Evolutionary conservation across 2,797 vertebrate genomes (phyloP).

Genomic region (Eulemur coronatus): DNA sequence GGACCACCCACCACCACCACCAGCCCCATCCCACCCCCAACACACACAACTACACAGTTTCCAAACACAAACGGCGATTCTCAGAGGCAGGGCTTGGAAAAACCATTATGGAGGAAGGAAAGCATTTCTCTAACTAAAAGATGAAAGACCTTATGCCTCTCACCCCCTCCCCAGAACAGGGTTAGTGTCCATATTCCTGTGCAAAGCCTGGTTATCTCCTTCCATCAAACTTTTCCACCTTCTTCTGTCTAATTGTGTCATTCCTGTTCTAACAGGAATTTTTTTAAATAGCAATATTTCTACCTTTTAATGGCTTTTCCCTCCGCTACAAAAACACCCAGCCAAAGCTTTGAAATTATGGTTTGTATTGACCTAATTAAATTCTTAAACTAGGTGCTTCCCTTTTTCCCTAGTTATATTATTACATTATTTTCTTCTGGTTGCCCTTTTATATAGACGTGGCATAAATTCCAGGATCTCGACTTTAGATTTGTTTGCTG

Average conservation of each 20-base stretch:
- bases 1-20: not conserved
- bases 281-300: not conserved
- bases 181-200: not conserved
- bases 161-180: not conserved
- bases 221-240: not conserved
- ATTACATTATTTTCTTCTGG: slow-evolving; percentile 50
- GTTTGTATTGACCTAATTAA: slow-evolving; percentile 66
- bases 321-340: not conserved
- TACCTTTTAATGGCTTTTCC: not conserved
- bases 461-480: slow-evolving; percentile 42
- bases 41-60: not conserved
- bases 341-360: slow-evolving; percentile 41
- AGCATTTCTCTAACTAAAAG: not conserved
- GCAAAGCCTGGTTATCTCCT: not conserved
- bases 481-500: slow-evolving; percentile 48
- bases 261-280: not conserved
- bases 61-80: not conserved
- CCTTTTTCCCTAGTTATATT: slow-evolving; percentile 6
- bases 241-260: not conserved
- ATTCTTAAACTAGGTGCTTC: slow-evolving; percentile 42
- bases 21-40: not conserved
- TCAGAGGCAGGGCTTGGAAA: not conserved
- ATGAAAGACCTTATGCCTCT: not conserved
- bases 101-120: not conserved
- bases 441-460: slow-evolving; percentile 21